Evolutionary conservation across 2,113 vertebrate species (phyloP), one percentile per base, ranked within the genome.

Genomic region (Trogon surrucura): DNA sequence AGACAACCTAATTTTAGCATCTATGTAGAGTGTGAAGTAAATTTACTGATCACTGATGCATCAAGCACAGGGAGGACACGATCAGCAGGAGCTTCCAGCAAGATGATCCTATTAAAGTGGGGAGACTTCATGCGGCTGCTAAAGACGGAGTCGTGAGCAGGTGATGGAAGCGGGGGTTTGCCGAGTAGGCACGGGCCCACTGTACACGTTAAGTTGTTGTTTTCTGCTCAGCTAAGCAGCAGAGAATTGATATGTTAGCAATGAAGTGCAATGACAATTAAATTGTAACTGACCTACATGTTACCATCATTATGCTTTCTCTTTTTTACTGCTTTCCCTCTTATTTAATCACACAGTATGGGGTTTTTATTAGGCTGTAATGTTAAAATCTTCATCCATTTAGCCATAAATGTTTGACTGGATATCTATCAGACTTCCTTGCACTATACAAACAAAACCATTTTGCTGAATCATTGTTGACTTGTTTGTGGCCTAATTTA

Each of bases 241-340:
- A 97, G 98, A 98, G 98, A 99, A 99, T 98, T 99, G 99, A 99
- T 99, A 98, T 98, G 98, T 98, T 99, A 96, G 98, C 98, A 98
- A 98, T 98, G 98, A 99, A 98, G 98, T 98, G 98, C 98, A 98
- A 98, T 99, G 99, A 99, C 98, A 99, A 99, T 99, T 99, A 99
- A 99, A 99, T 98, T 99, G 98, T 98, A 99, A 99, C 98, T 99
- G 98, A 99, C 99, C 99, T 98, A 98, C 98, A 98, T 98, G 98
- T 98, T 98, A 98, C 98, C 98, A 94, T 98, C 98, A 99, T 99
- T 99, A 99, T 56, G 97, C 98, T 98, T 98, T 97, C 97, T 98
- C 97, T 98, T 98, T 98, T 98, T 98, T 98, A 98, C 98, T 98
- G 98, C 97, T 98, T 98, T 98, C 98, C 98, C 98, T 98, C 98